A percentile compares a stretch with the other conserved stretches of the same genome.
Evolutionary conservation across 1,140 invertebrate genomes (phyloP).

Genomic region (Lerema accius): DNA sequence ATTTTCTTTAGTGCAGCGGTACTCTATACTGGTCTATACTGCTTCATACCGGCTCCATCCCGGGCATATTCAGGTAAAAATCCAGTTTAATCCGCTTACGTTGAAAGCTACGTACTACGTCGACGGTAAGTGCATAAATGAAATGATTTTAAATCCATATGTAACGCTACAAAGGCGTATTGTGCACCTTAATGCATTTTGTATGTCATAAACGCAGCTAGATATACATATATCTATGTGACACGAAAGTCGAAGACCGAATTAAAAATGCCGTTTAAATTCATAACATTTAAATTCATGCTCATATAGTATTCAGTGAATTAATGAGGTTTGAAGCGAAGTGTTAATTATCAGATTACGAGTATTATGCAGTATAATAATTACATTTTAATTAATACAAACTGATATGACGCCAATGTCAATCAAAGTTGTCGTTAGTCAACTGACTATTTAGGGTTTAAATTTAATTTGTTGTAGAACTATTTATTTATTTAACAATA

Average conservation of each 20-base stretch:
- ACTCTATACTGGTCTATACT: too few relatives aligned
- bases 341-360: slow-evolving; percentile 3
- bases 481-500: too few relatives aligned
- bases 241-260: not conserved
- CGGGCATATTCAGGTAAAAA: slow-evolving; percentile 25
- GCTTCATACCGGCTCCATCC: not conserved
- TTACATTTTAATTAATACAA: not conserved
- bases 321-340: slow-evolving; percentile 1
- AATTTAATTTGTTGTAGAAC: too few relatives aligned
- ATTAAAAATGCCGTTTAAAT: not conserved
- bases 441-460: too few relatives aligned
- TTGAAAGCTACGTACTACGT: slow-evolving; percentile 21
- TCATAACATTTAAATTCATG: slow-evolving; percentile 1
- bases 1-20: slow-evolving; percentile 1
- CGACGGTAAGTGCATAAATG: slow-evolving; percentile 32
- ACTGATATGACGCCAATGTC: too few relatives aligned
- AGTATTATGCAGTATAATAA: slow-evolving; percentile 3
- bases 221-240: not conserved
- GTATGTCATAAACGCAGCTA: too few relatives aligned
- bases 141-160: slow-evolving; percentile 33
- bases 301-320: not conserved
- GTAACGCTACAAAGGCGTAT: slow-evolving; percentile 21
- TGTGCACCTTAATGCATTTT: slow-evolving; percentile 15
- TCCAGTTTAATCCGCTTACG: slow-evolving; percentile 24
- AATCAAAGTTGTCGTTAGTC: too few relatives aligned